phyloP scores from a whole-genome alignment of 2,888 invertebrate genomes.

The Hirtodrosophila confusa region DNA sequence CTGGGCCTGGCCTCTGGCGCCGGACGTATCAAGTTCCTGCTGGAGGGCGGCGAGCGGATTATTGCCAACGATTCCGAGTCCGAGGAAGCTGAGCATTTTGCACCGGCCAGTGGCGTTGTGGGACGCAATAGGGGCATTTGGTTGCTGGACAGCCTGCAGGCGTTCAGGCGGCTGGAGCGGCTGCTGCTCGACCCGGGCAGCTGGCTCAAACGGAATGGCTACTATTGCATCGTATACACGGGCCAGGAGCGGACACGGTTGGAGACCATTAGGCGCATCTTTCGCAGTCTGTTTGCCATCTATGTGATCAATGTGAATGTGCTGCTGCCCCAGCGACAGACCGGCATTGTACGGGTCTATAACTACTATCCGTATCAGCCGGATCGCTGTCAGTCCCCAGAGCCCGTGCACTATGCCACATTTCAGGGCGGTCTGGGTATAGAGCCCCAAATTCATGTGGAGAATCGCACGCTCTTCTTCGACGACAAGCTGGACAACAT shows the following conservation, averaged over 20 bases:
- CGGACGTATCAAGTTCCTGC: slow-evolving; percentile 44
- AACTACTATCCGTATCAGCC: slow-evolving; percentile 79
- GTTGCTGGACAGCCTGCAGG: slow-evolving; percentile 72
- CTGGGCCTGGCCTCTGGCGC: slow-evolving; percentile 30
- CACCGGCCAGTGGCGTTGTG: slow-evolving; percentile 11
- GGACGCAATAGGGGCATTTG: slow-evolving; percentile 62
- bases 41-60: slow-evolving; percentile 37
- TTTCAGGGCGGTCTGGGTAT: slow-evolving; percentile 54
- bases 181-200: slow-evolving; percentile 53
- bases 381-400: slow-evolving; percentile 66
- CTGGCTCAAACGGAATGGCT: slow-evolving; percentile 72
- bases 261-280: slow-evolving; percentile 65
- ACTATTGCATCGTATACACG: slow-evolving; percentile 77
- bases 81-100: background rate
- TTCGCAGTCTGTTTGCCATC: slow-evolving; percentile 73
- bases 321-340: slow-evolving; percentile 49
- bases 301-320: slow-evolving; percentile 80
- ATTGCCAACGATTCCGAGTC: slow-evolving; percentile 2
- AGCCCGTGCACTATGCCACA: slow-evolving; percentile 67
- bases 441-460: slow-evolving; percentile 23
- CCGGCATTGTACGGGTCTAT: slow-evolving; percentile 62
- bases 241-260: slow-evolving; percentile 60
- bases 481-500: slow-evolving; percentile 74
- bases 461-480: slow-evolving; percentile 57
- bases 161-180: slow-evolving; percentile 65